Evolutionary conservation across 92 coral and sea anemone species (phyloP), one percentile per base, ranked within the genome.

Genomic region (Isaurus tuberculatus): DNA sequence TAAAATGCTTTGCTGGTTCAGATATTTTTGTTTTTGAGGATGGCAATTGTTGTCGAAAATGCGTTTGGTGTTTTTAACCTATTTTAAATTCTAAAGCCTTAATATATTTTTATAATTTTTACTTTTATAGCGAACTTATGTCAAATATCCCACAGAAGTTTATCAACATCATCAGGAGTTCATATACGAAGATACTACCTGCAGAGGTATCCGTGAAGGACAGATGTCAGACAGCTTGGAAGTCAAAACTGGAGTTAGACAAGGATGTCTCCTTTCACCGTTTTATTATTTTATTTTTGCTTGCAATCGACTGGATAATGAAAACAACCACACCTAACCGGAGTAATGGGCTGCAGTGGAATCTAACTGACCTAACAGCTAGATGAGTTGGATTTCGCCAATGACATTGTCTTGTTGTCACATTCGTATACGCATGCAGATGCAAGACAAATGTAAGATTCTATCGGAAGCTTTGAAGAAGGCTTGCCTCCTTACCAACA

Each of bases 241-340:
- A 60, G 22, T 60, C 66, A 19, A 60, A 19, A 60, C 66, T 14
- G 66, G 66, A 19, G 29, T 60, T 23, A 15, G 66, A 60, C 66
- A 60, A 28, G 28, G 66, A 60, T 60, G 66, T 60, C 66, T 60
- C 17, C 66, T 60, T 60, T 60, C 66, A 6, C 27, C 66, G 3
- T 60, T n/a, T n/a, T n/a, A n/a, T n/a, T n/a, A n/a, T 60, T 23
- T 23, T 60, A 19, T 60, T 60, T 23, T 14, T 60, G 23, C 66
- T 60, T 19, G 66, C 66, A 60, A 20, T 60, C n/a, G 66, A 60
- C 22, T 60, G 66, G 66, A 60, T 60, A 14, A 60, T 60, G 28
- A 60, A 60, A 20, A 23, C 3, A 20, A 20, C 28, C 4, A 4
- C 22, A 14, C 17, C 17, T 14, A 22, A 22, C 8, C 8, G 63